Percentiles rank a stretch among this genome's conserved stretches.
Evolutionary conservation across 2,113 vertebrate species (phyloP).

Genomic region (Mustelus asterias): DNA sequence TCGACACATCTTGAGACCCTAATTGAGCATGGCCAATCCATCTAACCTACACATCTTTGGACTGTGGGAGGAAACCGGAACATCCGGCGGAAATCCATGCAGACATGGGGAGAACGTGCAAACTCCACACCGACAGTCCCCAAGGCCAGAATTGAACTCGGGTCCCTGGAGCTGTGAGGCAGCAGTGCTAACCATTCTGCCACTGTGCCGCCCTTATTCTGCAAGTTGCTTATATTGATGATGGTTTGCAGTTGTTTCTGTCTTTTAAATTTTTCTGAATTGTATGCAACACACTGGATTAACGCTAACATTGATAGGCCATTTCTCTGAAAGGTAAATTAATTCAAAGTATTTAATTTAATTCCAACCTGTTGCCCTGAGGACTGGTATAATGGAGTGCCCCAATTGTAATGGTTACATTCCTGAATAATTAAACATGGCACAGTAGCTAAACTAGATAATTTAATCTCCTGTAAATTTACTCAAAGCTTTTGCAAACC

Average conservation of each 20-base stretch:
- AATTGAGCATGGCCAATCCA: too few species aligned
- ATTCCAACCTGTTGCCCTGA: slow-evolving; percentile 13
- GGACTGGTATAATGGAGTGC: background rate
- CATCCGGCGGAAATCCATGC: too few species aligned
- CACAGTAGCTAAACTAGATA: background rate
- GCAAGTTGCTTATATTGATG: background rate
- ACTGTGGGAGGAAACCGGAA: too few species aligned
- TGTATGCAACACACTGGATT: background rate
- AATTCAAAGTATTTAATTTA: slow-evolving; percentile 1
- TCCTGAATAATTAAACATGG: slow-evolving; percentile 28
- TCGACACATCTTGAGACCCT: too few species aligned
- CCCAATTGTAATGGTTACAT: background rate
- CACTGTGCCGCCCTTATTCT: too few species aligned
- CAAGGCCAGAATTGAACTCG: too few species aligned
- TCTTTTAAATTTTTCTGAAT: background rate
- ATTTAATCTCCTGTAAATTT: slow-evolving; percentile 14
- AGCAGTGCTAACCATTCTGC: too few species aligned
- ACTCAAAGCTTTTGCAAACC: background rate
- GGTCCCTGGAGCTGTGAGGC: too few species aligned
- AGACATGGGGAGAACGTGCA: too few species aligned
- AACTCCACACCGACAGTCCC: too few species aligned
- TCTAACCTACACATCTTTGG: too few species aligned
- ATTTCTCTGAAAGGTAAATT: background rate
- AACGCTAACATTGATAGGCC: background rate
- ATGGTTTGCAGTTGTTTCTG: background rate